Base-by-base conservation (phyloP, 1,140 invertebrate species). In the Hydropsyche tenuis region DNA sequence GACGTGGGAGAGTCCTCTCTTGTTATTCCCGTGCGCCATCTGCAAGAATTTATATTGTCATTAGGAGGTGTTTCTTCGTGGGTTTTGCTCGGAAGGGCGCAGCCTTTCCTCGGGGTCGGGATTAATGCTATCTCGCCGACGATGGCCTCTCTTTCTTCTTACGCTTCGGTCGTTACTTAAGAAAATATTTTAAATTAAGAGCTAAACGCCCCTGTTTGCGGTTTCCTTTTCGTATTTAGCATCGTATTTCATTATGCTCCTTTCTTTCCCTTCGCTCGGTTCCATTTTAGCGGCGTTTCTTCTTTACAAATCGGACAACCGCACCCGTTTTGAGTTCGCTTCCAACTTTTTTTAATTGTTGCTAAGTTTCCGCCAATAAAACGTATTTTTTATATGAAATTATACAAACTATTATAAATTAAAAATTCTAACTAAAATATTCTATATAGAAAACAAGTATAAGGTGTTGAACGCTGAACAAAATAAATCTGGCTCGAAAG, bases 151-250 rank as follows among this genome's bases (percentile, higher is more conserved):
- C 30, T 37, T 37, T 37, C 30, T 37, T 37, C 30, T 37, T 37
- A 37, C 30, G 30, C 30, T 37, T 37, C 30, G 42, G 53, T 37
- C 51, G 30, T 56, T 63, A 62, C 60, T 23, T 63, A 64, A 51
- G 56, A 69, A 73, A 75, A 75, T 75, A 75, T 75, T 75, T 68
- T 68, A 75, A 75, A 75, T 75, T 75, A 72, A 75, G 69, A 71
- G 69, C 65, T 75, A 75, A 75, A 75, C 43, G 69, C 64, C 30
- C 30, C 69, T 69, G 68, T 69, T 42, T 66, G 69, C 69, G 69
- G 74, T 45, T 69, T 73, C 64, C 64, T 56, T 43, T 45, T 73
- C 51, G 43, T 69, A 73, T 69, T 69, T 51, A 65, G 42, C 25
- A 12, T 74, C 73, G 73, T 74, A 74, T 74, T 74, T 74, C 56